These are phyloP conservation scores for Melanocharis versteri DNA, from an alignment of 2,113 vertebrate species.

Conservation along the genomic window DNA sequence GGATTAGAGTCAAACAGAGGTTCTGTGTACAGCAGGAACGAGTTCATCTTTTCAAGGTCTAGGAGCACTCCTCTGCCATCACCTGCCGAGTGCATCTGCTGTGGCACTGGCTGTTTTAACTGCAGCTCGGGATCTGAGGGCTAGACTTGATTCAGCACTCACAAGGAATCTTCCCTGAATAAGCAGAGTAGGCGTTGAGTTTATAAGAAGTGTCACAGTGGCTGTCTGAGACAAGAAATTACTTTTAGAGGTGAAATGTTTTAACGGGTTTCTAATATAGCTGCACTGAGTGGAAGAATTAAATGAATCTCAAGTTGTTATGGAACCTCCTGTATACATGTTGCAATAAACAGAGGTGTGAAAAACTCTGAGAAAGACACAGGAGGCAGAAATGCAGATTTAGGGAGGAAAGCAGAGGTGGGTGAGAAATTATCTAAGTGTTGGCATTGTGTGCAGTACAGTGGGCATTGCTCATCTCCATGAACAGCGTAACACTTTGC, in stretches of 20 bases:
- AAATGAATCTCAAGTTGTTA: neutral
- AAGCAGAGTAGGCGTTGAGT: neutral
- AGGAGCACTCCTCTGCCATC: neutral
- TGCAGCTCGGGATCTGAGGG: neutral
- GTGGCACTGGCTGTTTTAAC: neutral
- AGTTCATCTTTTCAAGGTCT: neutral
- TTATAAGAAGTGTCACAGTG: neutral
- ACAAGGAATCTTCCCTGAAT: neutral
- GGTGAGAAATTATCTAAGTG: neutral
- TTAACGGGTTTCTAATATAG: neutral
- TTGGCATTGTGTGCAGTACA: neutral
- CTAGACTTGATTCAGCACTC: neutral
- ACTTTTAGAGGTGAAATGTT: neutral
- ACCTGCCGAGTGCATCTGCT: neutral
- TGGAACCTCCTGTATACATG: neutral
- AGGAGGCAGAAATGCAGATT: neutral
- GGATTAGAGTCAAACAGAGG: neutral
- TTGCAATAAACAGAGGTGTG: neutral
- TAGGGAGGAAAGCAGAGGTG: constrained; percentile 8
- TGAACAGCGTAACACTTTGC: neutral
- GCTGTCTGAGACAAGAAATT: neutral
- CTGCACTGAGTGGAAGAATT: neutral
- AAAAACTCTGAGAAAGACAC: neutral
- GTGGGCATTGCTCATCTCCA: neutral
- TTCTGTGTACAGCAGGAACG: neutral